phyloP scores from a whole-genome alignment of 2,888 invertebrate species.

The Rhamnusium bicolor region DNA sequence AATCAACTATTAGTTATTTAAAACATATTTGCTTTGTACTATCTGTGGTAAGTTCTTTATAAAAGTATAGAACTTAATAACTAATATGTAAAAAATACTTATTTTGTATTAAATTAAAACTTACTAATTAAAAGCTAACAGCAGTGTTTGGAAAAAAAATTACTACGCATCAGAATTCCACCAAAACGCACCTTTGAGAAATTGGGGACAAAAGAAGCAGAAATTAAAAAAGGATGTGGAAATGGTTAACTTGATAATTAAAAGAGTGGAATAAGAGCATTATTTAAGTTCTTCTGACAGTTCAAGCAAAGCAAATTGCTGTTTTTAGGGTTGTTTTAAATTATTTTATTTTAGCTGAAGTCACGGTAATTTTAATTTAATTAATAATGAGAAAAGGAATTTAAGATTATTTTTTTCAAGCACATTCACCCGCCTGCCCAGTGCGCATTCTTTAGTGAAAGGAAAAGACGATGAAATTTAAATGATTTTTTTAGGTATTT shows the following conservation, averaged over 20 bases:
- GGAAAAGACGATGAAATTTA: neutral
- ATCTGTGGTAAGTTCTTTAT: too few species aligned
- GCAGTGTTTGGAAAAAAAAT: neutral
- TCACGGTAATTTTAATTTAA: neutral
- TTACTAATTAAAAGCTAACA: neutral
- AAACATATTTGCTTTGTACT: too few species aligned
- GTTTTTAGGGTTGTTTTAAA: neutral
- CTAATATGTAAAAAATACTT: too few species aligned
- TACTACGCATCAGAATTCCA: neutral
- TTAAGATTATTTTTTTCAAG: neutral
- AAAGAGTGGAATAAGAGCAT: neutral
- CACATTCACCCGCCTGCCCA: neutral
- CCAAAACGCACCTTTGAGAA: neutral
- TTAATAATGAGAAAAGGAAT: neutral
- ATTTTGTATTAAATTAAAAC: too few species aligned
- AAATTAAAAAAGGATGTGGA: neutral
- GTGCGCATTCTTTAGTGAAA: neutral
- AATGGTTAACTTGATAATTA: neutral
- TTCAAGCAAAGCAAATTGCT: neutral
- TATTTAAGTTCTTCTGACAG: neutral
- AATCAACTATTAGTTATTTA: too few species aligned
- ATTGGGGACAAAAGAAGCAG: neutral
- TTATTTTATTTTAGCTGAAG: neutral
- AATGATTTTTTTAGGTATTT: neutral
- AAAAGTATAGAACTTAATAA: too few species aligned